Base-by-base conservation (phyloP, 2,888 invertebrate species). In the Drosophila infuscata region DNA sequence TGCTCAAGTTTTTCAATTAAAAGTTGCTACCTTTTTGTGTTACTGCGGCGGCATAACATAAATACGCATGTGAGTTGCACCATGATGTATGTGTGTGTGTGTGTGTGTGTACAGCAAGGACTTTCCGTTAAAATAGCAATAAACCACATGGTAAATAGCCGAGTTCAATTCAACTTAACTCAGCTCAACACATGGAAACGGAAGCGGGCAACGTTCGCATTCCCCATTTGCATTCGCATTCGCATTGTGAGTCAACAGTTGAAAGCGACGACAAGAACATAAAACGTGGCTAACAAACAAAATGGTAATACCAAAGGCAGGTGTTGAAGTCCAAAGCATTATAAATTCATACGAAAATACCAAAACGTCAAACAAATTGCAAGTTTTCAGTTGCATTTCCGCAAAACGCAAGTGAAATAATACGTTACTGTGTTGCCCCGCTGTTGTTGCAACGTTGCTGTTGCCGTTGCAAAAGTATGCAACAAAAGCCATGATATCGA, bases 1-100 rank as follows among this genome's bases (percentile, higher is more conserved):
- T 88, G 85, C 89, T 80, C 88, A 87, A 87, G 87, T 88, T 88
- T 88, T 88, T 88, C 87, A 88, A 88, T 88, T 88, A 89, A 89
- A 87, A 87, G 85, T 87, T 87, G 84, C 84, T 84, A 85, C 81
- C 89, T 87, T 87, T 88, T 87, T 87, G 84, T 86, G 81, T 81
- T 75, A 79, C 88, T 87, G 83, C 63, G 78, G 84, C 82, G 66
- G 74, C 76, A 85, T 76, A 82, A 83, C 88, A 88, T 88, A 85
- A 85, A 85, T 85, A 88, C 83, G 81, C 82, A 85, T 83, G 82
- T 88, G 81, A 74, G 74, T 64, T 65, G 61, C 46, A 43, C 32
- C 54, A 35, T 66, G 46, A 72, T 57, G 67, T 30, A 53, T 49
- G 70, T 36, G 8, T 41, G 32, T n/a, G 43, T 65, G 46, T 70